These are phyloP conservation scores for Phaethon lepturus DNA, from an alignment of 2,113 vertebrate genomes.

Conservation along the genomic window DNA sequence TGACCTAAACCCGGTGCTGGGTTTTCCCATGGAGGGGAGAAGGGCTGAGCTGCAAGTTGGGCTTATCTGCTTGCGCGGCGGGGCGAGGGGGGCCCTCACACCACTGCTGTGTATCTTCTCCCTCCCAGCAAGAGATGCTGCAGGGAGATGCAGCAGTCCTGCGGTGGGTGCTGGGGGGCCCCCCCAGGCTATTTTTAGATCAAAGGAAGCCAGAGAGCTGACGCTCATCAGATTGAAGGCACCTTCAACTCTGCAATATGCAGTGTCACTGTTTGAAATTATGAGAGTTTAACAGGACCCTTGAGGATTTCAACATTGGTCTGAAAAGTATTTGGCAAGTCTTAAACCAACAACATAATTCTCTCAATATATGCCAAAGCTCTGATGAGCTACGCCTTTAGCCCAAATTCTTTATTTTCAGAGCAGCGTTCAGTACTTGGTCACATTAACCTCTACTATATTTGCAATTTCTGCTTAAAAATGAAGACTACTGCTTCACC, in stretches of 20 bases:
- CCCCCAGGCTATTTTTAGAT: neutral
- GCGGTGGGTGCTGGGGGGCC: neutral
- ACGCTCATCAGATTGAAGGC: neutral
- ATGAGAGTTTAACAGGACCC: neutral
- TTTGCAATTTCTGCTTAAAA: neutral
- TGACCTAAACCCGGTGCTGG: neutral
- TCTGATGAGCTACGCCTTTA: neutral
- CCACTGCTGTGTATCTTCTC: neutral
- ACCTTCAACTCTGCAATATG: neutral
- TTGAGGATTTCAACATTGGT: neutral
- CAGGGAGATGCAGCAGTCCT: accelerated
- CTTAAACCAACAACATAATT: neutral
- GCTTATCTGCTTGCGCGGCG: neutral
- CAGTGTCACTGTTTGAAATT: neutral
- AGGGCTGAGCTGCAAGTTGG: neutral
- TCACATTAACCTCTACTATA: neutral
- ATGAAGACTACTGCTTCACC: neutral
- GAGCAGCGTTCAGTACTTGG: neutral
- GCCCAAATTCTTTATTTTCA: neutral
- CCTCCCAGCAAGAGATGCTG: neutral
- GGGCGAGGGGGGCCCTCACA: neutral
- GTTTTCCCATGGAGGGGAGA: neutral
- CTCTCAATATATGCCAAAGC: neutral
- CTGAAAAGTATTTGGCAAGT: neutral
- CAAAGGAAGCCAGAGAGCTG: neutral